phyloP scores from a whole-genome alignment of 2,113 vertebrate genomes.

The Pelecanus crispus region DNA sequence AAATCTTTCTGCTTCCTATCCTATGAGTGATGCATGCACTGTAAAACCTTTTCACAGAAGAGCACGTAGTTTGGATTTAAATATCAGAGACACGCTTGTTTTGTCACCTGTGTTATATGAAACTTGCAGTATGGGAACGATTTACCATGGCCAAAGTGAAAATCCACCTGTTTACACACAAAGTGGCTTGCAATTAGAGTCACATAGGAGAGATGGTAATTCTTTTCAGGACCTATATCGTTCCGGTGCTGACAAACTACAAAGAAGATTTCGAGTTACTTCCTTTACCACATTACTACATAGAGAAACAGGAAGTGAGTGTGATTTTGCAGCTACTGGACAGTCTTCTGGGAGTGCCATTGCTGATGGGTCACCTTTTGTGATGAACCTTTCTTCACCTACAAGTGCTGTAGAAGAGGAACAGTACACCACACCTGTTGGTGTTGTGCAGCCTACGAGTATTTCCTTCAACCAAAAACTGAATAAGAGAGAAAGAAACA shows the following conservation, averaged over 20 bases:
- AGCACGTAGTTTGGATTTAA: constrained; percentile 74
- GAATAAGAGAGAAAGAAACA: constrained; percentile 81
- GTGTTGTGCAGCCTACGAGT: neutral
- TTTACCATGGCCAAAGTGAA: constrained; percentile 10
- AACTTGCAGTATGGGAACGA: neutral
- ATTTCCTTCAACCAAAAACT: constrained; percentile 63
- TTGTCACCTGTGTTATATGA: constrained; percentile 39
- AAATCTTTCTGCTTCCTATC: constrained; percentile 40
- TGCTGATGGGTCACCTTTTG: constrained; percentile 9
- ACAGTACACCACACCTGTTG: neutral
- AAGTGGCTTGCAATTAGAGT: constrained; percentile 29
- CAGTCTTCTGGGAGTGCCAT: neutral
- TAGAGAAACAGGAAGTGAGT: constrained; percentile 34
- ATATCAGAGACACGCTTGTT: constrained; percentile 50
- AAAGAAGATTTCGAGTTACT: constrained; percentile 46
- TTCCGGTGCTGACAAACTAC: constrained; percentile 36
- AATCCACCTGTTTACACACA: neutral
- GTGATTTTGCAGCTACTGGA: constrained; percentile 58
- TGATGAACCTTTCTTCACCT: constrained; percentile 47
- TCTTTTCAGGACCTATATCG: constrained; percentile 9
- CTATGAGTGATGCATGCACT: constrained; percentile 41
- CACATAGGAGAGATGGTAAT: neutral
- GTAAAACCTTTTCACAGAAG: constrained; percentile 71
- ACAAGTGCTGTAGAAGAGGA: constrained; percentile 36
- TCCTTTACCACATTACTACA: constrained; percentile 35